Evolutionary conservation across 2,888 invertebrate species (phyloP).

Genomic region (Heliconius erato): DNA sequence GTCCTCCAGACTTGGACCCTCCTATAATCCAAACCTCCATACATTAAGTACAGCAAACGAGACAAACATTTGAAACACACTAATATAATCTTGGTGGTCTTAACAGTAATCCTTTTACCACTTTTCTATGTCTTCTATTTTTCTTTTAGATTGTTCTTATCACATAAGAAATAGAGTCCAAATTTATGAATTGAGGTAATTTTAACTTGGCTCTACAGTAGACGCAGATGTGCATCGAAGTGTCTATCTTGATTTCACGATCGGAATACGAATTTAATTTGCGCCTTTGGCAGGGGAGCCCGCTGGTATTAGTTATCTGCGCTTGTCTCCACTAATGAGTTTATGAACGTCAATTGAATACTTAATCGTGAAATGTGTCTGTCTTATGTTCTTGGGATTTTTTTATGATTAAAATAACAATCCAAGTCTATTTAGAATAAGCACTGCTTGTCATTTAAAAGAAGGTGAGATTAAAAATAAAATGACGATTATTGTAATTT

Average conservation of each 20-base stretch:
- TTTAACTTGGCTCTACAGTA: constrained; percentile 54
- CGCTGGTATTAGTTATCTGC: constrained; percentile 46
- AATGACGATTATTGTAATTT: not conserved
- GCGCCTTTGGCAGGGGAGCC: constrained; percentile 52
- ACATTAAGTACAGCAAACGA: constrained; percentile 54
- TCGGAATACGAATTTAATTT: constrained; percentile 79
- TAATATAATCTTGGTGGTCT: constrained; percentile 54
- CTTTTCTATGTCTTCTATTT: constrained; percentile 36
- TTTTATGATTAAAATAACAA: not conserved
- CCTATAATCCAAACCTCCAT: constrained; percentile 56
- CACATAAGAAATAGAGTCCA: constrained; percentile 54
- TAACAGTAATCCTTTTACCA: constrained; percentile 69
- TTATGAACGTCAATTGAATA: constrained; percentile 53
- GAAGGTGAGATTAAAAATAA: not conserved
- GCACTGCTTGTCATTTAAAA: not conserved
- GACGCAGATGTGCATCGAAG: constrained; percentile 78
- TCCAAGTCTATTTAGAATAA: not conserved
- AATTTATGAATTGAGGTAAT: constrained; percentile 46
- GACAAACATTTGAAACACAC: constrained; percentile 44
- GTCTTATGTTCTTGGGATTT: not conserved
- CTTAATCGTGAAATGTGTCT: constrained; percentile 10
- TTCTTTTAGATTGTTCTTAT: constrained; percentile 35
- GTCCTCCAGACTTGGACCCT: constrained; percentile 63
- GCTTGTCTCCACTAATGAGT: constrained; percentile 51
- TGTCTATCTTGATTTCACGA: constrained; percentile 80